phyloP scores from a whole-genome alignment of 2,797 vertebrate genomes.

The Apogon hyalosoma region DNA sequence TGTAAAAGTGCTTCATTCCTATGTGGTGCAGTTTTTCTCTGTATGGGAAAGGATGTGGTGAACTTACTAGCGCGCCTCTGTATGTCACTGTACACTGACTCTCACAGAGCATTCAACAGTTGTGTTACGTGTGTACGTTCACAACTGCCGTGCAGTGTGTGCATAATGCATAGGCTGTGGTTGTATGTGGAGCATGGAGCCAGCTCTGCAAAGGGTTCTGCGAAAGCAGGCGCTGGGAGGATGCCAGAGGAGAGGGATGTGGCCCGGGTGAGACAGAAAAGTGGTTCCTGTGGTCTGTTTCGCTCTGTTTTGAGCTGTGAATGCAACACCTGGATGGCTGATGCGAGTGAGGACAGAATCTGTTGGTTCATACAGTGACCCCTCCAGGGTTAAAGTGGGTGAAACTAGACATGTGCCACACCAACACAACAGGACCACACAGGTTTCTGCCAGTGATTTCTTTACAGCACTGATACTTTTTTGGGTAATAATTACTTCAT shows the following conservation, averaged over 20 bases:
- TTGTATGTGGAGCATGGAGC: constrained; percentile 48
- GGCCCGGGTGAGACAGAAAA: constrained; percentile 67
- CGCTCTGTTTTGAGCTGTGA: constrained; percentile 31
- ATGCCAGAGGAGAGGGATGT: constrained; percentile 57
- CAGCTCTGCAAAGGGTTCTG: constrained; percentile 52
- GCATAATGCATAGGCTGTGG: constrained; percentile 64
- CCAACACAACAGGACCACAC: background rate
- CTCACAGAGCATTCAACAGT: constrained; percentile 32
- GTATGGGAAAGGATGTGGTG: constrained; percentile 76
- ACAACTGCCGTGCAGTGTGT: constrained; percentile 40
- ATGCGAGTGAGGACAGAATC: constrained; percentile 6
- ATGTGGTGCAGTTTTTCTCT: constrained; percentile 66
- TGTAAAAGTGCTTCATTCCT: constrained; percentile 40
- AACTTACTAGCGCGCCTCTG: constrained; percentile 51
- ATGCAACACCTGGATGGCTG: constrained; percentile 55
- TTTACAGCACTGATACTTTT: no score
- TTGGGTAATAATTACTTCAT: no score
- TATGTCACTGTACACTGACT: constrained; percentile 43
- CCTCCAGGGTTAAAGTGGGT: constrained; percentile 22
- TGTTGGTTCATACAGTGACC: constrained; percentile 18
- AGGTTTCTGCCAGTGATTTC: background rate
- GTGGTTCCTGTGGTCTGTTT: constrained; percentile 69
- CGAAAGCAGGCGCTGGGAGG: constrained; percentile 66
- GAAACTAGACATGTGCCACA: background rate
- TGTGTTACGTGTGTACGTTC: constrained; percentile 27